Evolutionary conservation across 2,113 vertebrate genomes (phyloP).

Genomic region (Cyrtonyx montezumae): DNA sequence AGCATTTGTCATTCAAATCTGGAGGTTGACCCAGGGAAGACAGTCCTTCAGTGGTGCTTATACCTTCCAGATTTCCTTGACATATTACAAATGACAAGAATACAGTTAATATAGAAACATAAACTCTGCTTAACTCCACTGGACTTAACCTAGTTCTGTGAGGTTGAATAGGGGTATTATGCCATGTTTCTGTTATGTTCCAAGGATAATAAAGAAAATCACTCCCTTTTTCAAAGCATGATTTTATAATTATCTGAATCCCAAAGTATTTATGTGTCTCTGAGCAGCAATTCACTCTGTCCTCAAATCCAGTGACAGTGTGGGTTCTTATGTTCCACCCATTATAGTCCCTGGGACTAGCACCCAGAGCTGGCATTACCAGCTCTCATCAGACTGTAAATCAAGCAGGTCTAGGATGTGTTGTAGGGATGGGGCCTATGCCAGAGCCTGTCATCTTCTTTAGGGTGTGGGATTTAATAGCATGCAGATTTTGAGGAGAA

Average conservation of each 20-base stretch:
- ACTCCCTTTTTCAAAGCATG: not conserved
- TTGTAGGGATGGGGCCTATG: not conserved
- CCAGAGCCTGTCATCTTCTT: not conserved
- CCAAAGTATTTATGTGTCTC: not conserved
- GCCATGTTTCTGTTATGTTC: not conserved
- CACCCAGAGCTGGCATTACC: not conserved
- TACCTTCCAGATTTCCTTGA: not conserved
- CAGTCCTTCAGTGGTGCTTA: not conserved
- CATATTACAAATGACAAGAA: not conserved
- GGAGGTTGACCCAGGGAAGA: not conserved
- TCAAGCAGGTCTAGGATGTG: not conserved
- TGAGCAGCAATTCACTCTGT: not conserved
- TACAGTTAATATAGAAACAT: not conserved
- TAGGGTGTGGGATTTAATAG: not conserved
- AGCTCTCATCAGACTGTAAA: constrained; percentile 7
- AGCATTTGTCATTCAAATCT: accelerated
- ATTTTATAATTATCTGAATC: not conserved
- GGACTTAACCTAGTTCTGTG: accelerated
- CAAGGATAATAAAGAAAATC: not conserved
- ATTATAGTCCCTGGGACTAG: not conserved
- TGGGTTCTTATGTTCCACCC: not conserved
- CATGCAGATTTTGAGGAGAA: not conserved
- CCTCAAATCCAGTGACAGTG: not conserved
- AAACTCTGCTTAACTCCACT: not conserved
- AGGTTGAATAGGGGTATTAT: not conserved